Evolutionary conservation across 1,140 invertebrate species (phyloP).

Genomic region (Drosophila kurseongensis): DNA sequence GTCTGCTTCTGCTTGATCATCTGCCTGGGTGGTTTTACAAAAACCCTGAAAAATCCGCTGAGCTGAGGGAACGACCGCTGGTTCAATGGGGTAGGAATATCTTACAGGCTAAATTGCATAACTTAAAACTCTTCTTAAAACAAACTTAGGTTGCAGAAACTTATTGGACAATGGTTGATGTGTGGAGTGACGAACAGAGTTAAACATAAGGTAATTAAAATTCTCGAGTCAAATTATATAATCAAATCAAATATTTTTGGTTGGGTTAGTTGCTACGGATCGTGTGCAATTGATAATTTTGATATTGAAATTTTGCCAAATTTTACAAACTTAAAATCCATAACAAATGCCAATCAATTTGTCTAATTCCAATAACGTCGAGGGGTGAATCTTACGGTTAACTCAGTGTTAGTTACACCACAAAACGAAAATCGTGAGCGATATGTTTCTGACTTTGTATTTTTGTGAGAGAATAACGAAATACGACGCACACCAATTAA

Average conservation of each 20-base stretch:
- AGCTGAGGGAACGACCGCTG: conserved; percentile 15
- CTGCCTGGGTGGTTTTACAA: conserved; percentile 12
- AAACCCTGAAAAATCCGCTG: conserved; percentile 24
- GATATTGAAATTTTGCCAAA: conserved; percentile 46
- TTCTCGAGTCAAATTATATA: conserved; percentile 24
- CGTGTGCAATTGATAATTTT: conserved; percentile 71
- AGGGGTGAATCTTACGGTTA: conserved; percentile 45
- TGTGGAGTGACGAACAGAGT: conserved; percentile 43
- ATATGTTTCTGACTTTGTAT: conserved; percentile 20
- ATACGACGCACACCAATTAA: conserved; percentile 82
- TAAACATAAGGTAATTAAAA: conserved; percentile 35
- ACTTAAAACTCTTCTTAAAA: conserved; percentile 28
- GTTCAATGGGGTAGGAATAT: conserved; percentile 10
- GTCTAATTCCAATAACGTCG: conserved; percentile 47
- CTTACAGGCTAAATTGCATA: conserved; percentile 44
- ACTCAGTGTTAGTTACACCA: conserved; percentile 49
- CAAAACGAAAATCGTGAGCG: conserved; percentile 44
- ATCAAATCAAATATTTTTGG: conserved; percentile 9
- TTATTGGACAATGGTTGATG: conserved; percentile 13
- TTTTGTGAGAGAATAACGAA: conserved; percentile 58
- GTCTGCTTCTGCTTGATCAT: conserved; percentile 6
- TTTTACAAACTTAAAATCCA: conserved; percentile 58
- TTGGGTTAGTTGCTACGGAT: conserved; percentile 58
- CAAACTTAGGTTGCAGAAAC: conserved; percentile 50
- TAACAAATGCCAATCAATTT: conserved; percentile 63